Evolutionary conservation across 2,888 invertebrate genomes (phyloP).

Genomic region (Andrena hattorfiana): DNA sequence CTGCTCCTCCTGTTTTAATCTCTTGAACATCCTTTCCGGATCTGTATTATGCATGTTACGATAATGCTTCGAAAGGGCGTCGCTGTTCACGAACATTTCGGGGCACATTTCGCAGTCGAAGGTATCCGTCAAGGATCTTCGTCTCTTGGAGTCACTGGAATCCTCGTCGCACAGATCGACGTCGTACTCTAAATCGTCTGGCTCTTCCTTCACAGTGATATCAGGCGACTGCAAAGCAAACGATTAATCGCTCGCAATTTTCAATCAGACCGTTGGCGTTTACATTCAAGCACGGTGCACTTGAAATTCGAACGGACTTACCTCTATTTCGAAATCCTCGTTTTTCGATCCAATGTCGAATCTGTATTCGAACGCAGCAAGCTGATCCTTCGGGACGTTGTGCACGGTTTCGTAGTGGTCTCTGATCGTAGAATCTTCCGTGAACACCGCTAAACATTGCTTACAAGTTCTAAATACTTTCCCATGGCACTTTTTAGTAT

Average conservation of each 20-base stretch:
- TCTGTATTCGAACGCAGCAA: slow-evolving; percentile 80
- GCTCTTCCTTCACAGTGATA: slow-evolving; percentile 80
- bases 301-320: neutral
- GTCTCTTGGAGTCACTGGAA: slow-evolving; percentile 74
- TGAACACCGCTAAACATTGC: slow-evolving; percentile 87
- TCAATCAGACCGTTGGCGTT: neutral
- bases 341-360: slow-evolving; percentile 73
- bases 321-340: slow-evolving; percentile 71
- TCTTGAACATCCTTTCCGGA: slow-evolving; percentile 77
- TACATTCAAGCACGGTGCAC: neutral
- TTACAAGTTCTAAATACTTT: slow-evolving; percentile 87
- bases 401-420: slow-evolving; percentile 85
- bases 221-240: slow-evolving; percentile 61
- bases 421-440: slow-evolving; percentile 85
- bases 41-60: slow-evolving; percentile 82
- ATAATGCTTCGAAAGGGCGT: slow-evolving; percentile 80
- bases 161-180: slow-evolving; percentile 75
- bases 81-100: slow-evolving; percentile 81
- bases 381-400: slow-evolving; percentile 82
- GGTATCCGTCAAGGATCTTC: slow-evolving; percentile 76
- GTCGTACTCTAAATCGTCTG: slow-evolving; percentile 81
- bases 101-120: slow-evolving; percentile 83
- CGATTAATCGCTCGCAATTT: neutral
- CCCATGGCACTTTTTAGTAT: slow-evolving; percentile 87
- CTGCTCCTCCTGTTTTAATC: slow-evolving; percentile 69